Percentiles rank a stretch among this genome's conserved stretches.
Conservation (phyloP, 2,113 vertebrate genomes). For the Podilymbus podiceps region DNA sequence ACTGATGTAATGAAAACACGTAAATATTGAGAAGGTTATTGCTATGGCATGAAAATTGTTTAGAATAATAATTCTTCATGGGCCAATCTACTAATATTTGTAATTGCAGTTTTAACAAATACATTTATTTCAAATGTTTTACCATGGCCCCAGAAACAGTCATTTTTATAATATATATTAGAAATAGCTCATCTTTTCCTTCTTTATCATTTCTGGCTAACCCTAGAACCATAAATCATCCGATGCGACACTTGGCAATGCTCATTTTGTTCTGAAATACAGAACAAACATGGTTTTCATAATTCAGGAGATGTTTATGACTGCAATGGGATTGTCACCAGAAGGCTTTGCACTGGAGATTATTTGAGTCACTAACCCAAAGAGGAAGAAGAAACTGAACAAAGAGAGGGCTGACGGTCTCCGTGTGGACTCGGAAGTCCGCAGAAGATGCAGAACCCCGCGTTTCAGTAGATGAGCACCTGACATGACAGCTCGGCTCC, state of each 20-base stretch:
- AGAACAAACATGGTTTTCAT: neutral
- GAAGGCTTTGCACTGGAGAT: neutral
- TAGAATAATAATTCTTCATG: neutral
- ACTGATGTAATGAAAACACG: neutral
- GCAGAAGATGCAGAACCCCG: neutral
- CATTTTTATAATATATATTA: neutral
- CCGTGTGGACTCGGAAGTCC: neutral
- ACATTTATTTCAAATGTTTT: neutral
- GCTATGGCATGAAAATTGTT: neutral
- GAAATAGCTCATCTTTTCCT: neutral
- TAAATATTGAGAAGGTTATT: neutral
- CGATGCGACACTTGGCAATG: fast-evolving
- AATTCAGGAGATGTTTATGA: neutral
- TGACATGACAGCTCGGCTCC: neutral
- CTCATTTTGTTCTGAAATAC: neutral
- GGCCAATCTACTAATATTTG: neutral
- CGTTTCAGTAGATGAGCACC: neutral
- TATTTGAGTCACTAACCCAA: neutral
- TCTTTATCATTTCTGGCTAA: neutral
- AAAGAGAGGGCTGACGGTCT: neutral
- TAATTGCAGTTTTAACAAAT: neutral
- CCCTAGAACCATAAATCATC: neutral
- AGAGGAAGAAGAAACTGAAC: neutral
- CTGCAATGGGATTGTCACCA: neutral
- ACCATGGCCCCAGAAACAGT: neutral